These are phyloP conservation scores for Tyto alba DNA, from an alignment of 2,113 vertebrate genomes.

Conservation along the genomic window DNA sequence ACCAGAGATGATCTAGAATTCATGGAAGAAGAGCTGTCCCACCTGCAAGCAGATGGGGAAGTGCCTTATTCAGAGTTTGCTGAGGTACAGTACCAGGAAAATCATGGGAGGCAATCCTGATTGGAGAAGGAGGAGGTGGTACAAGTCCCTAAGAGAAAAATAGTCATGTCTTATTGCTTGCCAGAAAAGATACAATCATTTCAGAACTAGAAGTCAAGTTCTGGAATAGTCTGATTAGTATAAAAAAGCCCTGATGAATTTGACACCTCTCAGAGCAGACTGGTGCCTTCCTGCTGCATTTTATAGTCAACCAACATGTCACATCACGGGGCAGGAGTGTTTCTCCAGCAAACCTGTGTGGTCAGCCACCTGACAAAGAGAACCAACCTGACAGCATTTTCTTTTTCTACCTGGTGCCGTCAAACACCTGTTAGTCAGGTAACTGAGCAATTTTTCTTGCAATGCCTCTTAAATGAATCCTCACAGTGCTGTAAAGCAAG, in stretches of 20 bases:
- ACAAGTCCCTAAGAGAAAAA: neutral
- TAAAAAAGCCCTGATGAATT: neutral
- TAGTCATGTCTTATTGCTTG: neutral
- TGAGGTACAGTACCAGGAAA: neutral
- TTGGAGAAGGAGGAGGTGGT: neutral
- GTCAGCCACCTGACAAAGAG: neutral
- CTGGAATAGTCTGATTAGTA: neutral
- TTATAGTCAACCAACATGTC: no score
- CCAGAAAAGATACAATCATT: neutral
- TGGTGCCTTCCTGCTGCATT: neutral
- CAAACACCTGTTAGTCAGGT: neutral
- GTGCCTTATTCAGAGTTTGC: neutral
- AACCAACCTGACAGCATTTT: neutral
- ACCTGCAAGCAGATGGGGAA: neutral
- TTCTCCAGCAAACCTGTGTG: neutral
- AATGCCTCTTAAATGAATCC: neutral
- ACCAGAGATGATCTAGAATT: neutral
- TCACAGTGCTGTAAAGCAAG: neutral
- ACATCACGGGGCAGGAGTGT: neutral
- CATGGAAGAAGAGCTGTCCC: neutral
- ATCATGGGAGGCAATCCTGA: neutral
- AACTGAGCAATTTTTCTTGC: neutral
- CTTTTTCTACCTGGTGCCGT: neutral
- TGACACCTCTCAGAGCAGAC: neutral
- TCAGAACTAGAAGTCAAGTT: neutral